These are phyloP conservation scores for Leptobrachium leishanense DNA, from an alignment of 2,113 vertebrate species.

Conservation along the genomic window DNA sequence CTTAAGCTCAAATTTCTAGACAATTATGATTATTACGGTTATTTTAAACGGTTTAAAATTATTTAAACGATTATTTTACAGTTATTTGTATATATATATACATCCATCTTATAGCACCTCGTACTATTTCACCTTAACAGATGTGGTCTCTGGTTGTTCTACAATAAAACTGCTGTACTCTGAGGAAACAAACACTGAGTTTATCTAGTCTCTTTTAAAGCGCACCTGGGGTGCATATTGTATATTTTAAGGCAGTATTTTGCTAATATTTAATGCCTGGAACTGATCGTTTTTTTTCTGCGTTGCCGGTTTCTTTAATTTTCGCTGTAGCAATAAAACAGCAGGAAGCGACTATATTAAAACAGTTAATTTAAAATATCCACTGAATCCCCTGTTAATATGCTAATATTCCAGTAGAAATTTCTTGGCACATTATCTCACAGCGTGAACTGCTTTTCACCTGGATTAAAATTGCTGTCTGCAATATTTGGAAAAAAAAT, in stretches of 20 bases:
- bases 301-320: constrained; percentile 18
- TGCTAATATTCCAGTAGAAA: constrained; percentile 24
- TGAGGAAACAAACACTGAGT: neutral
- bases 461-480: neutral
- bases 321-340: constrained; percentile 26
- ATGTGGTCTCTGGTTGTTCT: neutral
- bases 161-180: neutral
- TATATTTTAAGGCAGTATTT: neutral
- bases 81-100: too few species aligned
- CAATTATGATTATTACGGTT: too few species aligned
- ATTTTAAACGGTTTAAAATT: too few species aligned
- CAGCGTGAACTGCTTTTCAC: constrained; percentile 6
- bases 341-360: constrained; percentile 35
- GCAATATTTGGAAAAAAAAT: neutral
- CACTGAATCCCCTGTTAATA: constrained; percentile 31
- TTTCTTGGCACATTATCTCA: constrained; percentile 20
- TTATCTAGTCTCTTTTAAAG: neutral
- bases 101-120: too few species aligned
- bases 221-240: neutral
- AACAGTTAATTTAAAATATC: constrained; percentile 39
- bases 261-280: neutral
- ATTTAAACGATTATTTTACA: too few species aligned
- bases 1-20: too few species aligned
- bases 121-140: too few species aligned
- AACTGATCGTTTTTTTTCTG: neutral